Evolutionary conservation across 2,888 invertebrate species (phyloP).

Genomic region (Orthonychiurus folsomi): DNA sequence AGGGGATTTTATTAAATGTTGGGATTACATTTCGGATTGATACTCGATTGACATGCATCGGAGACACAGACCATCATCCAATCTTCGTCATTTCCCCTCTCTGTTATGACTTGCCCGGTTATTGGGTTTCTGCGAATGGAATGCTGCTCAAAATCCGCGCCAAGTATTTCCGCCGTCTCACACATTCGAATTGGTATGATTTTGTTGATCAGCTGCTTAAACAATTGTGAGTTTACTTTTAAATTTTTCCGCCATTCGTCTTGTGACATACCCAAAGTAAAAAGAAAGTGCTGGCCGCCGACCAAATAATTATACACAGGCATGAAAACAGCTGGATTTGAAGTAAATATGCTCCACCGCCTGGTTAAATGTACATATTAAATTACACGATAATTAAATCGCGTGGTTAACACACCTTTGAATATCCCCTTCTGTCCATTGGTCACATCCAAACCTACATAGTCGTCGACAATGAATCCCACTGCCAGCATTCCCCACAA

Average conservation of each 20-base stretch:
- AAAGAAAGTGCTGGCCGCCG: constrained; percentile 42
- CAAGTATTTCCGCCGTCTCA: constrained; percentile 44
- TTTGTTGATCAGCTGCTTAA: constrained; percentile 40
- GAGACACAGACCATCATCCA: constrained; percentile 8
- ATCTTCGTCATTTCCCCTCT: neutral
- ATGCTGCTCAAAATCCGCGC: constrained; percentile 45
- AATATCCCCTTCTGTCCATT: constrained; percentile 45
- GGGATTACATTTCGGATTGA: too few relatives aligned
- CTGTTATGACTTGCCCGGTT: constrained; percentile 28
- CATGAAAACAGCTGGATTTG: constrained; percentile 45
- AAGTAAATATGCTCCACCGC: constrained; percentile 45
- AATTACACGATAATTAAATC: neutral
- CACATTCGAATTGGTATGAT: constrained; percentile 43
- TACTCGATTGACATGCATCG: too few relatives aligned
- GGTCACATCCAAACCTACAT: constrained; percentile 43
- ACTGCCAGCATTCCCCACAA: constrained; percentile 46
- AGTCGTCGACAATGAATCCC: constrained; percentile 45
- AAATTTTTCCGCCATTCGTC: too few relatives aligned
- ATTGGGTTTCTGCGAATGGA: constrained; percentile 39
- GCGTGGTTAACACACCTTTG: constrained; percentile 41
- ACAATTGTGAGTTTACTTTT: neutral
- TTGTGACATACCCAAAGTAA: constrained; percentile 45
- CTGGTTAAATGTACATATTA: too few relatives aligned
- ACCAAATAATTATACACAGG: constrained; percentile 44
- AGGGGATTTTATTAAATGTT: too few relatives aligned